Evolutionary conservation across 2,113 vertebrate genomes (phyloP).

Genomic region (Penelope pileata): DNA sequence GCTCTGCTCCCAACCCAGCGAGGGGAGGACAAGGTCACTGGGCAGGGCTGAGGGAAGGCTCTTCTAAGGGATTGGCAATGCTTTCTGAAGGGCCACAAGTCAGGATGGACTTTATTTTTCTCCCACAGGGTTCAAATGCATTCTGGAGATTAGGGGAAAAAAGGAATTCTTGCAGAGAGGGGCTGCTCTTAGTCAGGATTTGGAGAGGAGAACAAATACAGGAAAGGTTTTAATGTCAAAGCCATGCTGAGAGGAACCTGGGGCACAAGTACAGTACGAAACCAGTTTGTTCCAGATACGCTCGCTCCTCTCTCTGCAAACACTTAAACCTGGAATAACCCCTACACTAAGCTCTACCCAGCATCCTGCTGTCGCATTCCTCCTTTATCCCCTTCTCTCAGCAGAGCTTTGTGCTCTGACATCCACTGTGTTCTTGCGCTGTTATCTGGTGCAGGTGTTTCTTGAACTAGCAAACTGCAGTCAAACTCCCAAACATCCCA

Average conservation of each 20-base stretch:
- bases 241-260: not conserved
- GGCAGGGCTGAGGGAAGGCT: not conserved
- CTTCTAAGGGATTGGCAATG: not conserved
- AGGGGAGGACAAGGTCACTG: not conserved
- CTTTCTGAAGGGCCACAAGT: not conserved
- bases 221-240: constrained; percentile 13
- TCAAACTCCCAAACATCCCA: not conserved
- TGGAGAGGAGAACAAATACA: not conserved
- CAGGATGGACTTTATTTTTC: not conserved
- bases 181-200: not conserved
- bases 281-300: not conserved
- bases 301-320: not conserved
- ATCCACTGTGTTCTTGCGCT: not conserved
- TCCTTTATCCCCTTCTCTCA: constrained; percentile 19
- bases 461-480: not conserved
- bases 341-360: not conserved
- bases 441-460: not conserved
- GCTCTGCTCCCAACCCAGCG: not conserved
- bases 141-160: not conserved
- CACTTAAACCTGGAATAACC: not conserved
- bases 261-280: not conserved
- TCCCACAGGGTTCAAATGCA: not conserved
- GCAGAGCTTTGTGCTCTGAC: not conserved
- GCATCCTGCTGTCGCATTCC: constrained; percentile 13
- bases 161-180: not conserved